Conservation (phyloP, 1,140 invertebrate species). For the Calephelis virginiensis region DNA sequence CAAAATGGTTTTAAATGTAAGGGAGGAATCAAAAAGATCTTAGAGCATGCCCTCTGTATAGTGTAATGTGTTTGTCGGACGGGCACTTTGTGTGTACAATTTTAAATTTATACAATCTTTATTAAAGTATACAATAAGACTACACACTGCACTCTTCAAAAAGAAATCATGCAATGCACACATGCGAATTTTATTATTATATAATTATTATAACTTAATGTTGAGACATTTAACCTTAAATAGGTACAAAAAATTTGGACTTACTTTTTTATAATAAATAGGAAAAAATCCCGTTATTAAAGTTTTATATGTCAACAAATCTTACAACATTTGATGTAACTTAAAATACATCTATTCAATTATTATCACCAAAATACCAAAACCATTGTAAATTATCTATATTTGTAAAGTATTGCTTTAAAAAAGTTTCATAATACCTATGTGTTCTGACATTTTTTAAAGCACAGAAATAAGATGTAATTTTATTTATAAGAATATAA, state of each 20-base stretch:
- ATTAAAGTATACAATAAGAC: constrained; percentile 23
- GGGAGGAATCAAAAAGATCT: constrained; percentile 46
- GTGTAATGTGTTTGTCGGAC: constrained; percentile 48
- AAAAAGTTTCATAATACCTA: constrained; percentile 17
- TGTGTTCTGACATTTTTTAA: constrained; percentile 3
- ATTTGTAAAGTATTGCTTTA: constrained; percentile 20
- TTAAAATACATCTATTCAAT: constrained; percentile 18
- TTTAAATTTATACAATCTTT: constrained; percentile 23
- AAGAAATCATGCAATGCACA: constrained; percentile 62
- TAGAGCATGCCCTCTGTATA: constrained; percentile 72
- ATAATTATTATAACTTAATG: constrained; percentile 26
- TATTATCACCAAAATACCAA: constrained; percentile 22
- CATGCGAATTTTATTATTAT: constrained; percentile 53
- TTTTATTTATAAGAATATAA: constrained; percentile 8
- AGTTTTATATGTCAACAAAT: constrained; percentile 5
- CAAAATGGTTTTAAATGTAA: constrained; percentile 1
- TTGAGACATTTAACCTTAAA: constrained; percentile 19
- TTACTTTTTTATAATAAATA: constrained; percentile 2
- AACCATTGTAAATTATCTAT: constrained; percentile 22
- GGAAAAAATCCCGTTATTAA: constrained; percentile 8
- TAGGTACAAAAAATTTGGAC: constrained; percentile 6
- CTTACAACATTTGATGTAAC: constrained; percentile 23
- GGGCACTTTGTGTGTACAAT: constrained; percentile 22
- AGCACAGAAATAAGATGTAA: constrained; percentile 8
- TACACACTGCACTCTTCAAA: constrained; percentile 57